Evolutionary conservation across 2,888 invertebrate genomes (phyloP).

Genomic region (Amphipoea lucens): DNA sequence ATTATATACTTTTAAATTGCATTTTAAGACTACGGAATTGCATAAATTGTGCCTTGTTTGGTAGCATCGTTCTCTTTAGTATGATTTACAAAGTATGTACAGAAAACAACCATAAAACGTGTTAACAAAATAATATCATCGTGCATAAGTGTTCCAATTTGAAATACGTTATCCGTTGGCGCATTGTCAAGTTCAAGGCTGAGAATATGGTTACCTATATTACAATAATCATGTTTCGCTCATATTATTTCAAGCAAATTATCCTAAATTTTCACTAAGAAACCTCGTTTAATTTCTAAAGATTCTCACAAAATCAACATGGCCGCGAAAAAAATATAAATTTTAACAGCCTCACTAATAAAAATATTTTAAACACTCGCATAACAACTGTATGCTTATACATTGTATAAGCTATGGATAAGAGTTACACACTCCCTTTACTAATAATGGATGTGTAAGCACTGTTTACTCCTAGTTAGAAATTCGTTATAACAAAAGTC

Average conservation of each 20-base stretch:
- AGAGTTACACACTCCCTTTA: too few species aligned
- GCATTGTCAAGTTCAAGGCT: slow-evolving; percentile 82
- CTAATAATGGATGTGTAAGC: too few species aligned
- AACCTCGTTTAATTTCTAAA: slow-evolving; percentile 42
- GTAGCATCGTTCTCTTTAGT: background rate
- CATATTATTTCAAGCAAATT: slow-evolving; percentile 58
- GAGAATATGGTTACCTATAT: slow-evolving; percentile 46
- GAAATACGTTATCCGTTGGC: slow-evolving; percentile 76
- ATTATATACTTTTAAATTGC: background rate
- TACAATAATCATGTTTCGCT: slow-evolving; percentile 62
- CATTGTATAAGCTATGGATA: too few species aligned
- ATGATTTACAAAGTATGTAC: slow-evolving; percentile 21
- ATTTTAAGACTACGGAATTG: background rate
- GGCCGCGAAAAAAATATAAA: slow-evolving; percentile 29
- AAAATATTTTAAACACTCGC: too few species aligned
- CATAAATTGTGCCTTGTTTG: background rate
- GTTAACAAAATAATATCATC: slow-evolving; percentile 10
- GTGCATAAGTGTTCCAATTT: slow-evolving; percentile 58
- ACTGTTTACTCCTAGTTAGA: too few species aligned
- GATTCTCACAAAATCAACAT: slow-evolving; percentile 49
- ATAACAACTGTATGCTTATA: too few species aligned
- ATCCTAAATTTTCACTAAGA: slow-evolving; percentile 50
- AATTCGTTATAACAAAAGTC: too few species aligned
- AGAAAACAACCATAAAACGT: background rate
- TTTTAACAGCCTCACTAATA: slow-evolving; percentile 2